Evolutionary conservation across 2,113 vertebrate genomes (phyloP).

Genomic region (Aix galericulata): DNA sequence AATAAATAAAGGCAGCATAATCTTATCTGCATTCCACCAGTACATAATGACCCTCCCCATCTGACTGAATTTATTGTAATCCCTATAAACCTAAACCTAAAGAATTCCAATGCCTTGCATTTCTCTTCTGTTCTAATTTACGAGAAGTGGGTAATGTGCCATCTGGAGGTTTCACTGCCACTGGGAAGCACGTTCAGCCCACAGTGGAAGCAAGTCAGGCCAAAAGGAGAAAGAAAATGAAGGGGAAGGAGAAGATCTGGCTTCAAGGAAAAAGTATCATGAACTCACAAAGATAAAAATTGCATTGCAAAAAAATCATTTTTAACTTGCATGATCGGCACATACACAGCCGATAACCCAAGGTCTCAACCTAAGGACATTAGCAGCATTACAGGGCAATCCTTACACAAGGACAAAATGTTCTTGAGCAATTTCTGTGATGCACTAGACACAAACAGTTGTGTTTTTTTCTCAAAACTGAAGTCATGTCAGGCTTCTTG

Average conservation of each 20-base stretch:
- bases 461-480: constrained; percentile 48
- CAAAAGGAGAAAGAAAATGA: constrained; percentile 41
- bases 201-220: neutral
- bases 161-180: constrained; percentile 64
- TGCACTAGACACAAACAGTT: constrained; percentile 53
- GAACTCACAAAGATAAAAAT: constrained; percentile 29
- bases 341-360: constrained; percentile 33
- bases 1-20: neutral
- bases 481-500: constrained; percentile 46
- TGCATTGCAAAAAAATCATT: constrained; percentile 18
- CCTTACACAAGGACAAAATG: constrained; percentile 66
- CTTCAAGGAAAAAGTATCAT: constrained; percentile 45
- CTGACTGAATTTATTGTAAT: constrained; percentile 62
- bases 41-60: constrained; percentile 11
- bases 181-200: neutral
- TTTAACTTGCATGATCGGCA: constrained; percentile 54
- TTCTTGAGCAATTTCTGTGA: constrained; percentile 60
- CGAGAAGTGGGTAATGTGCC: constrained; percentile 58
- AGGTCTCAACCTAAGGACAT: constrained; percentile 63
- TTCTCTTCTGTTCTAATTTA: constrained; percentile 54
- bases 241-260: constrained; percentile 18
- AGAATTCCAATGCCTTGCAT: constrained; percentile 51
- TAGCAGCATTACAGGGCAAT: constrained; percentile 52
- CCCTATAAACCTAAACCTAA: constrained; percentile 61
- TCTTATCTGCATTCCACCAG: neutral